Evolutionary conservation across 2,888 invertebrate species (phyloP), one percentile per base, ranked within the genome.

Genomic region (Adineta ricciae): DNA sequence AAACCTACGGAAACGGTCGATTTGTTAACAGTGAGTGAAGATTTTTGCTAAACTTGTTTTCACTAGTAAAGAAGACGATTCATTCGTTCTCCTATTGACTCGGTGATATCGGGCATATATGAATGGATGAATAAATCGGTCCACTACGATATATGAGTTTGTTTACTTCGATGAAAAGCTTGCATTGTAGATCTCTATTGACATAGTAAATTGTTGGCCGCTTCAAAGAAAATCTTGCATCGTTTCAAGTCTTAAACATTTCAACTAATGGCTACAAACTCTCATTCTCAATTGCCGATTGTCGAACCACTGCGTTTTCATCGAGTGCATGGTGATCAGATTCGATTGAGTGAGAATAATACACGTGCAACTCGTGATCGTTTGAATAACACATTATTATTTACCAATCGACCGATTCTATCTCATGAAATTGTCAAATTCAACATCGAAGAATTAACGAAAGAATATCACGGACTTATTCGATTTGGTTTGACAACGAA

Each of bases 401-500:
- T 78, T 41, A 78, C 78, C 24, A 78, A 78, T 78, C 78, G 78
- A 41, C 78, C 78, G 9, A 24, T 78, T 24, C 11, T 78, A 41
- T 4, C 78, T 41, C 14, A 78, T 41, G 78, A 78, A 78, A 38
- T 41, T n/a, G 78, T 78, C 7, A 24, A 78, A 78, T 24, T 78
- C 11, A 41, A 41, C 14, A n/a, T 78, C n/a, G 78, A 41, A 41
- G 78, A 78, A 78, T 41, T 41, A 78, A 21, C 78, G 24, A n/a
- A 16, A 19, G 78, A 41, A 11, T 78, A 24, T 78, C 41, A 41
- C 41, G 78, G 78, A 41, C 24, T 41, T 41, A 41, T 78, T 41
- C 78, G 78, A 11, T 41, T 78, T 78, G 78, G 78, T 41, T 78
- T 78, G n/a, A 78, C 78, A 41, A 78, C 41, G 19, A 41, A 41